These are phyloP conservation scores for Pedetes capensis DNA, from an alignment of 2,113 vertebrate genomes.

Conservation along the genomic window DNA sequence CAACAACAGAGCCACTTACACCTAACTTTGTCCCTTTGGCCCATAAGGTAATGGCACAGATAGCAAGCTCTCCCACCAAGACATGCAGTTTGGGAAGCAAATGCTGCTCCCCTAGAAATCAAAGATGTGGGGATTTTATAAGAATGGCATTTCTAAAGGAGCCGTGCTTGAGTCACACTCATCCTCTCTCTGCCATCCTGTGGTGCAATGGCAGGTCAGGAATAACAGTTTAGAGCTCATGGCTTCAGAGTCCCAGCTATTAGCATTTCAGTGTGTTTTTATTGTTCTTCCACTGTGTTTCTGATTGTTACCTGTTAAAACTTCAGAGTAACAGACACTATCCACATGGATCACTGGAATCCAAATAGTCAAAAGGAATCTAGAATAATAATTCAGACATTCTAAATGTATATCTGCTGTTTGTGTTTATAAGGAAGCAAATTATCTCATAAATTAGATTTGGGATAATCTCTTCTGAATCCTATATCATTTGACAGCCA, in stretches of 20 bases:
- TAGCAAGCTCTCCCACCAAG: neutral
- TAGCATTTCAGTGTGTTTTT: slow-evolving; percentile 51
- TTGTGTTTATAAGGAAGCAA: slow-evolving; percentile 59
- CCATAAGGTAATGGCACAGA: neutral
- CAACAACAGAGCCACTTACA: neutral
- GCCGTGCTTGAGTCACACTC: neutral
- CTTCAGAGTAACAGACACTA: slow-evolving; percentile 69
- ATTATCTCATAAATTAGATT: slow-evolving; percentile 67
- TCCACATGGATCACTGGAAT: slow-evolving; percentile 70
- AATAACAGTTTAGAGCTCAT: slow-evolving; percentile 25
- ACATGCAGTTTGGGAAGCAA: neutral
- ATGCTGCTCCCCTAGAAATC: neutral
- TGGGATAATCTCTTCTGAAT: slow-evolving; percentile 54
- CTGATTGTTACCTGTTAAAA: slow-evolving; percentile 77
- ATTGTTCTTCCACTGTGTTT: slow-evolving; percentile 38
- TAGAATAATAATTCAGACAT: slow-evolving; percentile 68
- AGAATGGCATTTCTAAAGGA: neutral
- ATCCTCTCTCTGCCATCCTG: neutral
- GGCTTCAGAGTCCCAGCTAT: neutral
- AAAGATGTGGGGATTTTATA: neutral
- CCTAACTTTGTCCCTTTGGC: neutral
- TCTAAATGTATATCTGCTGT: slow-evolving; percentile 57
- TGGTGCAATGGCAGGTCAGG: neutral
- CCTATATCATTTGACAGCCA: slow-evolving; percentile 60
- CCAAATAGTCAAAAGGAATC: slow-evolving; percentile 68